Conservation (phyloP, 2,113 vertebrate genomes). For the Microcebus ravelobensis region DNA sequence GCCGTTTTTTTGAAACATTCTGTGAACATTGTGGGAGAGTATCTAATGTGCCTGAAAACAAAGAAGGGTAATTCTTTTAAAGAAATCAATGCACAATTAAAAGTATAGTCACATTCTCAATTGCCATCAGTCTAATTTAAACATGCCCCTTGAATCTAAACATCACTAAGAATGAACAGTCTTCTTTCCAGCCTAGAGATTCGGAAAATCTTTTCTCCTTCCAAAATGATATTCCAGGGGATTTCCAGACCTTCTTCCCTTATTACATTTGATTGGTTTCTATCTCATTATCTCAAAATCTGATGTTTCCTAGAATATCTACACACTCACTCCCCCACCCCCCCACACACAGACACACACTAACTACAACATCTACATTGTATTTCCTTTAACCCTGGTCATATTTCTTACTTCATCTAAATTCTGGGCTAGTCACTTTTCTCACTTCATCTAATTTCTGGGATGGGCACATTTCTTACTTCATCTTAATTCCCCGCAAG, state of each 20-base stretch:
- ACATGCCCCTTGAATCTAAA: background rate
- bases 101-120: background rate
- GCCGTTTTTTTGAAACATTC: background rate
- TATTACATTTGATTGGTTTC: constrained; percentile 2
- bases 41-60: background rate
- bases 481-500: background rate
- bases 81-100: background rate
- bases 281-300: background rate
- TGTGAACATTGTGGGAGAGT: background rate
- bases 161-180: background rate
- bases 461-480: background rate
- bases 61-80: background rate
- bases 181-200: background rate
- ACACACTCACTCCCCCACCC: background rate
- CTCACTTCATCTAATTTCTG: background rate
- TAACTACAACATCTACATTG: background rate
- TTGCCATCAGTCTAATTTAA: background rate
- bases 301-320: background rate
- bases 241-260: constrained; percentile 34
- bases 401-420: background rate
- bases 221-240: constrained; percentile 37
- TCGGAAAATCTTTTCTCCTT: constrained; percentile 30
- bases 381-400: background rate
- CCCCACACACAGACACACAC: background rate
- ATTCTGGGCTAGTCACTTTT: background rate